These are phyloP conservation scores for Parapsyche elsis DNA, from an alignment of 1,140 invertebrate genomes.

Conservation along the genomic window DNA sequence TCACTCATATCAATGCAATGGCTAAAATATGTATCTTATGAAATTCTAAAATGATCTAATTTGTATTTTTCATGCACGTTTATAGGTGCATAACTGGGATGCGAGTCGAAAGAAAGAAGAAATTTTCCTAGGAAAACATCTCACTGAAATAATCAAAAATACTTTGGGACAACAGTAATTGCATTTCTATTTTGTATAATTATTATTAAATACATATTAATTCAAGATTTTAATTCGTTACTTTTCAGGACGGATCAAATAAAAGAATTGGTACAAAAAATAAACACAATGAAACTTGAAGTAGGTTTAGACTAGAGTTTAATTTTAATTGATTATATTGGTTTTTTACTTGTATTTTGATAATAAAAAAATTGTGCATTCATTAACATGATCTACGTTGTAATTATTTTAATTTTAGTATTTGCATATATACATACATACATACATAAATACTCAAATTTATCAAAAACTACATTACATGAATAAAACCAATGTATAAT, in stretches of 20 bases:
- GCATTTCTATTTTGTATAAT: slow-evolving; percentile 38
- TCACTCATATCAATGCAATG: background rate
- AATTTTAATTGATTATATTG: background rate
- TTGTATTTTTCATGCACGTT: background rate
- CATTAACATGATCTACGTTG: no score
- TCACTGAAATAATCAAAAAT: slow-evolving; percentile 67
- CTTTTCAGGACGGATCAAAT: slow-evolving; percentile 60
- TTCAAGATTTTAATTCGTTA: no score
- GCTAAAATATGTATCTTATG: no score
- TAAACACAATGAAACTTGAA: slow-evolving; percentile 54
- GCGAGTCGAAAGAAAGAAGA: slow-evolving; percentile 66
- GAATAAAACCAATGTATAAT: no score
- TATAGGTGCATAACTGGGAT: slow-evolving; percentile 66
- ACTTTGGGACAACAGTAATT: slow-evolving; percentile 69
- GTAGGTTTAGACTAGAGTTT: background rate
- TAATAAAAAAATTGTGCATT: background rate
- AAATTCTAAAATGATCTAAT: no score
- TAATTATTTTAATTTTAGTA: no score
- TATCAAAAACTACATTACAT: no score
- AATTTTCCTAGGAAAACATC: slow-evolving; percentile 64
- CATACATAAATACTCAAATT: no score
- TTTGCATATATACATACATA: no score
- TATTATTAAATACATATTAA: no score
- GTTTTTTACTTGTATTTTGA: background rate
- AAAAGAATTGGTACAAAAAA: slow-evolving; percentile 58